A percentile compares a stretch with the other conserved stretches of the same genome.
These are phyloP conservation scores for Coenobita brevimanus DNA, from an alignment of 1,140 invertebrate species.

Conservation along the genomic window DNA sequence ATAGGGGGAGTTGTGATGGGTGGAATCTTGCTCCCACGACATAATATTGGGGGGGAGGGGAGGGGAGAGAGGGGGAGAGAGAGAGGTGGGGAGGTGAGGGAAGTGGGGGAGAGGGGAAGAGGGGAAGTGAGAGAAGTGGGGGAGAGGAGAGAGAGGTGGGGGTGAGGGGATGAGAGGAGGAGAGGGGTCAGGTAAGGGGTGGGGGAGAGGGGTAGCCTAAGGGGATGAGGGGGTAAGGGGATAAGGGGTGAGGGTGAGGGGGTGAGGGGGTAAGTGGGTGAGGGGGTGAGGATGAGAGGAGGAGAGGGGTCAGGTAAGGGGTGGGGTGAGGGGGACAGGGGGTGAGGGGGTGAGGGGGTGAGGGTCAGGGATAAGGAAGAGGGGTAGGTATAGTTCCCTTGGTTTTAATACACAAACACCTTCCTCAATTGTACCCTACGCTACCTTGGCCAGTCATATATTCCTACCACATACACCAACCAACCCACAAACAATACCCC, in stretches of 20 bases:
- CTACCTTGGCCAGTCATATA: too few species aligned
- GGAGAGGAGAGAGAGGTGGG: neutral
- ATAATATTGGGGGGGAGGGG: neutral
- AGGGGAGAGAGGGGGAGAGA: neutral
- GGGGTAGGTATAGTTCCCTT: too few species aligned
- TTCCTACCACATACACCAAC: too few species aligned
- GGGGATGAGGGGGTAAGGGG: too few species aligned
- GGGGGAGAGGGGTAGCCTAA: neutral
- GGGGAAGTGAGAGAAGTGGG: neutral
- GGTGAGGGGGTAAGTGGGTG: neutral
- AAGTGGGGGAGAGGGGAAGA: too few species aligned
- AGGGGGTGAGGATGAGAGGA: neutral
- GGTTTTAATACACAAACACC: too few species aligned
- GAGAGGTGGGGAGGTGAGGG: neutral
- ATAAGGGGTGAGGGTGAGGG: neutral
- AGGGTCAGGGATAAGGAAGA: too few species aligned
- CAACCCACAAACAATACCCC: too few species aligned
- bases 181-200: neutral
- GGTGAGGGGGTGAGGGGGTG: too few species aligned
- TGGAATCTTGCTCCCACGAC: too few species aligned
- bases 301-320: neutral
- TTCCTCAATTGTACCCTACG: too few species aligned
- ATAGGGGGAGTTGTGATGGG: too few species aligned
- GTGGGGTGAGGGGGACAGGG: neutral
- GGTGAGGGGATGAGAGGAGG: neutral